Evolutionary conservation across 2,888 invertebrate genomes (phyloP).

Genomic region (Clivina fossor): DNA sequence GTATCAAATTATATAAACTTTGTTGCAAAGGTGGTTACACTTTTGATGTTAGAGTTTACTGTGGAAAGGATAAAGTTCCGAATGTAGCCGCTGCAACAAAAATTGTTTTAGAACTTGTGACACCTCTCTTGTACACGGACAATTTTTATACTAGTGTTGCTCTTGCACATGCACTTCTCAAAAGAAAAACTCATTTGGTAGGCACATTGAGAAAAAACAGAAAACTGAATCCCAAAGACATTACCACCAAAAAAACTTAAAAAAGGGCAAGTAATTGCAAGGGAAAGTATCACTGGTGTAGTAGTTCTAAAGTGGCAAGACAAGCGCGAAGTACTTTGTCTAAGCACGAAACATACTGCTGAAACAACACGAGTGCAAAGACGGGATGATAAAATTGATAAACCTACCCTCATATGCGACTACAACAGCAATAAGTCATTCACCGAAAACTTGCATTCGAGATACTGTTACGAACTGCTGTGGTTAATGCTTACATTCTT

Average conservation of each 20-base stretch:
- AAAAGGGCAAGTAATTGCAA: constrained; percentile 17
- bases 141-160: constrained; percentile 42
- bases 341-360: constrained; percentile 43
- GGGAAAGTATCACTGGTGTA: constrained; percentile 39
- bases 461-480: constrained; percentile 36
- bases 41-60: constrained; percentile 35
- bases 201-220: constrained; percentile 44
- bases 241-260: constrained; percentile 39
- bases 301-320: constrained; percentile 44
- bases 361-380: constrained; percentile 37
- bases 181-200: constrained; percentile 42
- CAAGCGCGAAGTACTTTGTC: constrained; percentile 44
- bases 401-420: constrained; percentile 40
- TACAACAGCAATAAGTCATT: constrained; percentile 43
- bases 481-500: constrained; percentile 38
- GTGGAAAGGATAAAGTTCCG: constrained; percentile 29
- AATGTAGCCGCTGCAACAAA: background rate
- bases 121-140: constrained; percentile 34
- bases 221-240: constrained; percentile 41
- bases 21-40: constrained; percentile 36
- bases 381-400: constrained; percentile 36
- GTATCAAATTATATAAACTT: constrained; percentile 37
- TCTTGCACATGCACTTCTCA: constrained; percentile 39
- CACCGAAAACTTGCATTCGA: constrained; percentile 43
- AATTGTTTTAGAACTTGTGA: constrained; percentile 8